Percentiles rank a stretch among this genome's conserved stretches.
phyloP scores from a whole-genome alignment of 2,797 vertebrate species.

The Huso huso region DNA sequence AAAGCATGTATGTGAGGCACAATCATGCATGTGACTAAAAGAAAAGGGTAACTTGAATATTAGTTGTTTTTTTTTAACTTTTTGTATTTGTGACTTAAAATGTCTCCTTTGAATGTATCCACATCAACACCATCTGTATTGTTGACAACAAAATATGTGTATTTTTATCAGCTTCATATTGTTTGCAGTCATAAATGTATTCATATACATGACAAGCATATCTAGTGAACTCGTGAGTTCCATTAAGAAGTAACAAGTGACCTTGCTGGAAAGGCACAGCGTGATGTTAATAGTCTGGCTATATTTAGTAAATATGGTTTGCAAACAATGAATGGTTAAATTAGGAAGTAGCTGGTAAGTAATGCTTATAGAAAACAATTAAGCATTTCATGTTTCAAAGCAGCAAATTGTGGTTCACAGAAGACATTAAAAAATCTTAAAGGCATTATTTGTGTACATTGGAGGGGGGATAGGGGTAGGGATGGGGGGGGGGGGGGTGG shows the following conservation, averaged over 20 bases:
- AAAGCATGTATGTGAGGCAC: conserved; percentile 20
- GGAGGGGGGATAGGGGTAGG: too few relatives aligned
- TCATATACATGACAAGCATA: too few relatives aligned
- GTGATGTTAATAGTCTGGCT: conserved; percentile 38
- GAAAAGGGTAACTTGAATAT: not conserved
- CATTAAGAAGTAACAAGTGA: conserved; percentile 13
- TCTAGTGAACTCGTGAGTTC: too few relatives aligned
- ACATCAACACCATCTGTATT: not conserved
- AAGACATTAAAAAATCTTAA: too few relatives aligned
- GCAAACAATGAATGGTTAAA: conserved; percentile 54
- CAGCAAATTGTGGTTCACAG: too few relatives aligned
- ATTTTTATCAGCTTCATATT: too few relatives aligned
- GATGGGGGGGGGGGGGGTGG: too few relatives aligned
- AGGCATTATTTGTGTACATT: too few relatives aligned
- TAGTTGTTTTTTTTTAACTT: not conserved
- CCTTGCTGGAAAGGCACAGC: conserved; percentile 47
- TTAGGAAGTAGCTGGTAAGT: not conserved
- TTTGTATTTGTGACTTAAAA: not conserved
- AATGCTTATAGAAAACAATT: not conserved
- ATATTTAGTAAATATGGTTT: conserved; percentile 31
- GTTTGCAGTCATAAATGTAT: too few relatives aligned
- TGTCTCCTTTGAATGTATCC: not conserved
- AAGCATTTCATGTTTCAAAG: too few relatives aligned
- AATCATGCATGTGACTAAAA: conserved; percentile 5
- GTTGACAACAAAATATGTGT: too few relatives aligned